Conservation (phyloP, 2,113 vertebrate genomes). For the Nothoprocta perdicaria region DNA sequence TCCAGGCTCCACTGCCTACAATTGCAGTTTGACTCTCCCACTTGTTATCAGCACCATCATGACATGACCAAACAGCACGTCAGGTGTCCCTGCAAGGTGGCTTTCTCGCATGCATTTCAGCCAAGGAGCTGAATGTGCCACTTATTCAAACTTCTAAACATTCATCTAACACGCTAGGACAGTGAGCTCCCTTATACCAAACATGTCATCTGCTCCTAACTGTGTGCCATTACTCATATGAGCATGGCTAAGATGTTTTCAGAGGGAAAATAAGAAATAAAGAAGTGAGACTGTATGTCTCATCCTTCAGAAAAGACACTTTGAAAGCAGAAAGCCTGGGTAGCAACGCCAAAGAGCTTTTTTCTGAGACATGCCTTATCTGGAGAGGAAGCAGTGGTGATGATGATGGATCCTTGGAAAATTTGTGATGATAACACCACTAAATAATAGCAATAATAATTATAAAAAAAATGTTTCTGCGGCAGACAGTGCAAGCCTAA, state of each 20-base stretch:
- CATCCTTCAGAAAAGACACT: background rate
- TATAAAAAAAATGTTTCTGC: background rate
- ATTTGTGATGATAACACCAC: background rate
- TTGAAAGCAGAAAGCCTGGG: background rate
- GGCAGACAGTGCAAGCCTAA: background rate
- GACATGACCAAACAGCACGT: rapidly evolving
- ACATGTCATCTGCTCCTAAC: background rate
- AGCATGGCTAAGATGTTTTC: background rate
- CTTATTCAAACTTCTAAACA: background rate
- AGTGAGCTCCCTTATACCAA: background rate
- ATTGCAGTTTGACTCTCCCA: background rate
- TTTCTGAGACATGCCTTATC: background rate
- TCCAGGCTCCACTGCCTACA: rapidly evolving
- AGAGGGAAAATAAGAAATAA: background rate
- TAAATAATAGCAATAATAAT: background rate
- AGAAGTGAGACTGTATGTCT: background rate
- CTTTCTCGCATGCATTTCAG: background rate
- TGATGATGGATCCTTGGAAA: background rate
- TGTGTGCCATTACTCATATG: background rate
- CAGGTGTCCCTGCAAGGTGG: background rate
- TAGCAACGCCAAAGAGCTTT: background rate
- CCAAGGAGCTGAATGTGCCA: background rate
- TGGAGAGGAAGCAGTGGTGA: background rate
- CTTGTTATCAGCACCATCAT: background rate
- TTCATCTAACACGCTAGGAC: background rate